These are phyloP conservation scores for Spodoptera littoralis DNA, from an alignment of 2,888 invertebrate species.

Conservation along the genomic window DNA sequence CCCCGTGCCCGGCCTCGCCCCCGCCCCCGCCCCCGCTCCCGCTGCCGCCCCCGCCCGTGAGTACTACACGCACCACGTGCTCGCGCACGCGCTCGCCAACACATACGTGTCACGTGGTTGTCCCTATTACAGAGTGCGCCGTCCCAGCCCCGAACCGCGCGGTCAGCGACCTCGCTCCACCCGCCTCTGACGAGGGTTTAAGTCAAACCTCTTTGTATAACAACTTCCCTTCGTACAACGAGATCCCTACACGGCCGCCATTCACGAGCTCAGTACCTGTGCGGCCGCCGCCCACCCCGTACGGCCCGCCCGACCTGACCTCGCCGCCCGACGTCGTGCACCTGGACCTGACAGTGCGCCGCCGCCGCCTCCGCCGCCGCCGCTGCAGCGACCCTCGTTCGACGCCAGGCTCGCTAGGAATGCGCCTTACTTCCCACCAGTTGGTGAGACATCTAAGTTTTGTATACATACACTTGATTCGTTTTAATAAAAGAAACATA, in stretches of 20 bases:
- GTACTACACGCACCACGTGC: conserved; percentile 1
- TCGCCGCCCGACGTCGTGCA: conserved; percentile 45
- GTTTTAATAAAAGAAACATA: no score
- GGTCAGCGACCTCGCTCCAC: background rate
- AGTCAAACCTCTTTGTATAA: conserved; percentile 2
- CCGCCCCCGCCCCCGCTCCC: conserved; percentile 2
- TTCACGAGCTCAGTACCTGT: conserved; percentile 1
- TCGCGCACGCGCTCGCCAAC: background rate
- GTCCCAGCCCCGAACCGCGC: background rate
- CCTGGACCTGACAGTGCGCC: conserved; percentile 13
- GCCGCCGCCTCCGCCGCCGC: conserved; percentile 18
- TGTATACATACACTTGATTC: no score
- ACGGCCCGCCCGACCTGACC: conserved; percentile 43
- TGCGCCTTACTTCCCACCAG: conserved; percentile 37
- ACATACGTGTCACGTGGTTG: background rate
- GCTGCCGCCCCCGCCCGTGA: conserved; percentile 6
- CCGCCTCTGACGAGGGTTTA: background rate
- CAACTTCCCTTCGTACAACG: conserved; percentile 6
- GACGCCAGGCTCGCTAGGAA: conserved; percentile 19
- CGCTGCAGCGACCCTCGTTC: background rate
- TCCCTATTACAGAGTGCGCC: conserved; percentile 29
- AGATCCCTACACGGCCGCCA: conserved; percentile 1
- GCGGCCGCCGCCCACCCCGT: conserved; percentile 30
- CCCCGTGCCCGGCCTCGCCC: conserved; percentile 37
- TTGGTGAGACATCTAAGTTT: conserved; percentile 32